These are phyloP conservation scores for Virgularia gustaviana DNA, from an alignment of 92 coral and sea anemone genomes.

Conservation along the genomic window DNA sequence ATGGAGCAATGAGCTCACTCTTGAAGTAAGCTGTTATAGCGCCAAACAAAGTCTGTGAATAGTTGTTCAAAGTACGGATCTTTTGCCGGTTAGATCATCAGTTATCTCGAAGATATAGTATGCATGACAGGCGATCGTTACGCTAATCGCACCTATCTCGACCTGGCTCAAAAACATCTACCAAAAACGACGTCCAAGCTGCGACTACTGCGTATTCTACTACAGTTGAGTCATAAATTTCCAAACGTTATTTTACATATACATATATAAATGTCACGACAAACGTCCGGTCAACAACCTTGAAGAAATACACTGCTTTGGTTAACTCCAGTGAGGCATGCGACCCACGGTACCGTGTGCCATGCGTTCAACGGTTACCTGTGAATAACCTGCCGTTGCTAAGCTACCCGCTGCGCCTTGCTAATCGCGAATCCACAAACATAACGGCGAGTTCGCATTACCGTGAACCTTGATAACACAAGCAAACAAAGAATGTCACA, in stretches of 20 bases:
- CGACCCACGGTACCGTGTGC: neutral
- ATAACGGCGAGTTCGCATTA: too few species aligned
- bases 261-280: too few species aligned
- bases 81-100: constrained; percentile 18
- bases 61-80: neutral
- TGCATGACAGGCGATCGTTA: constrained; percentile 29
- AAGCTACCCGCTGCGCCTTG: too few species aligned
- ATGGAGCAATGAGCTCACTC: too few species aligned
- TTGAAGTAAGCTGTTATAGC: neutral
- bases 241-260: too few species aligned
- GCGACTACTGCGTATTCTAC: too few species aligned
- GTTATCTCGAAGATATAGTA: neutral
- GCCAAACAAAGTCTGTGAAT: neutral
- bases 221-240: too few species aligned
- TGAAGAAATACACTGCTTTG: too few species aligned
- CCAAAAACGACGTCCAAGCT: neutral
- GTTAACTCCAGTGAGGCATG: neutral
- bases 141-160: neutral
- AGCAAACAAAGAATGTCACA: too few species aligned
- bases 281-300: too few species aligned
- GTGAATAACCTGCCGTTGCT: neutral
- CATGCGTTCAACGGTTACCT: constrained; percentile 8
- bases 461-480: too few species aligned
- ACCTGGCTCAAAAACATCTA: neutral
- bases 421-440: too few species aligned